Evolutionary conservation across 2,888 invertebrate species (phyloP).

Genomic region (Anorthoa munda): DNA sequence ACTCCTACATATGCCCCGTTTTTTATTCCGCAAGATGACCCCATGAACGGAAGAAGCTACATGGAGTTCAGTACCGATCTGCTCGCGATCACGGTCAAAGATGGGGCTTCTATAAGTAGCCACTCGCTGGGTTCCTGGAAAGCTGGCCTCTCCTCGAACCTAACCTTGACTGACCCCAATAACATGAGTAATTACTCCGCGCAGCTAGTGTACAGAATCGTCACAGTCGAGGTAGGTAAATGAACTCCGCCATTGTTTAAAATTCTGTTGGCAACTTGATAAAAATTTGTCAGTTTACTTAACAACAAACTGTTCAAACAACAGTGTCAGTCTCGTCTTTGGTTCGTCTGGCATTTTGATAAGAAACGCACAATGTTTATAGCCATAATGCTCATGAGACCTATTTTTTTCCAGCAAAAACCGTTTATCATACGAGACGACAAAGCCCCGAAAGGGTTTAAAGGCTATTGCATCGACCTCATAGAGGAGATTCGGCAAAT

Average conservation of each 20-base stretch:
- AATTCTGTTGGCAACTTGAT: slow-evolving; percentile 78
- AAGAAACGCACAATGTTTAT: slow-evolving; percentile 53
- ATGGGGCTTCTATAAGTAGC: slow-evolving; percentile 94
- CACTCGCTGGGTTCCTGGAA: slow-evolving; percentile 94
- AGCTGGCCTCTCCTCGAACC: slow-evolving; percentile 93
- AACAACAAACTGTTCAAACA: slow-evolving; percentile 83
- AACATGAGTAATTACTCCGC: slow-evolving; percentile 94
- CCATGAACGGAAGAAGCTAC: slow-evolving; percentile 93
- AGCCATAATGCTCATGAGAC: slow-evolving; percentile 12
- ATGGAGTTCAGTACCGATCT: slow-evolving; percentile 95
- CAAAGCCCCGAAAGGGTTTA: slow-evolving; percentile 92
- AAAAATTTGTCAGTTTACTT: slow-evolving; percentile 78
- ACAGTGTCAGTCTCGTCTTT: slow-evolving; percentile 68
- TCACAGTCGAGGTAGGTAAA: slow-evolving; percentile 95
- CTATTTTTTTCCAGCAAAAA: slow-evolving; percentile 92
- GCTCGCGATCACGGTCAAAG: slow-evolving; percentile 93
- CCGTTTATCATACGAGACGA: slow-evolving; percentile 95
- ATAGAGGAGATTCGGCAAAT: slow-evolving; percentile 96
- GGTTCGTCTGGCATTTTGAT: slow-evolving; percentile 71
- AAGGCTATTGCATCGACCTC: slow-evolving; percentile 98
- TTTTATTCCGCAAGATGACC: slow-evolving; percentile 91
- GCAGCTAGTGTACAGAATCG: slow-evolving; percentile 96
- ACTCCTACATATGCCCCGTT: slow-evolving; percentile 93
- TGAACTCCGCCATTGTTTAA: slow-evolving; percentile 81
- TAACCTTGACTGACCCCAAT: slow-evolving; percentile 92